Percentiles rank a stretch among this genome's conserved stretches.
These are phyloP conservation scores for Macaria liturata DNA, from an alignment of 2,888 invertebrate genomes.

Conservation along the genomic window DNA sequence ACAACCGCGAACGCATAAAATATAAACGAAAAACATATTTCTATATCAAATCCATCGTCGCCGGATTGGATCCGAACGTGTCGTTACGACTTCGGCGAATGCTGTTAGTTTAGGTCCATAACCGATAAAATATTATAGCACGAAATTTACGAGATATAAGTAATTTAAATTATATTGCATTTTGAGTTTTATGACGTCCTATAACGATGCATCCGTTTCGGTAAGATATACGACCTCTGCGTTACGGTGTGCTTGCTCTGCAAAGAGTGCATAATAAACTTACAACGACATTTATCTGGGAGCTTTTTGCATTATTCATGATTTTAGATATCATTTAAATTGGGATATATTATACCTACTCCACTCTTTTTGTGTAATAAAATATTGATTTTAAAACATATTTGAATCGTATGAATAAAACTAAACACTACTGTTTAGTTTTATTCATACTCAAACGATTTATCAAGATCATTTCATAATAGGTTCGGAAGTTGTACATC, in stretches of 20 bases:
- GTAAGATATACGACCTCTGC: conserved; percentile 36
- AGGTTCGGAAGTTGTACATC: background rate
- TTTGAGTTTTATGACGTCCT: conserved; percentile 39
- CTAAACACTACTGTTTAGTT: too few relatives aligned
- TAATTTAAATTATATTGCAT: conserved; percentile 42
- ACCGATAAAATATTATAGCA: conserved; percentile 40
- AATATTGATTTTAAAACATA: too few relatives aligned
- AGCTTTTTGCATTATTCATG: conserved; percentile 13
- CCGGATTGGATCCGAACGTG: conserved; percentile 11
- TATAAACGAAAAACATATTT: too few relatives aligned
- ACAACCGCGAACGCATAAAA: conserved; percentile 7
- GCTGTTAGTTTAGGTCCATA: conserved; percentile 32
- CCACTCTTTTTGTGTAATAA: too few relatives aligned
- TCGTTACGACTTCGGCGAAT: conserved; percentile 26
- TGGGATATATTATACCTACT: background rate
- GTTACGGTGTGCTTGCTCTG: conserved; percentile 19
- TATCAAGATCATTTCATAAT: background rate
- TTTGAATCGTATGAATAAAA: too few relatives aligned
- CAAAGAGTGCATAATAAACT: conserved; percentile 18
- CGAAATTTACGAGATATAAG: conserved; percentile 40
- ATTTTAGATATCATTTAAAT: conserved; percentile 1
- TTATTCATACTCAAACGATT: too few relatives aligned
- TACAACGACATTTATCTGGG: conserved; percentile 13
- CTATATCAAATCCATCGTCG: conserved; percentile 10
- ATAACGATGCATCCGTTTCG: conserved; percentile 41